Percentiles rank a stretch among this genome's conserved stretches.
phyloP scores from a whole-genome alignment of 2,113 vertebrate species.

The Stegostoma tigrinum region DNA sequence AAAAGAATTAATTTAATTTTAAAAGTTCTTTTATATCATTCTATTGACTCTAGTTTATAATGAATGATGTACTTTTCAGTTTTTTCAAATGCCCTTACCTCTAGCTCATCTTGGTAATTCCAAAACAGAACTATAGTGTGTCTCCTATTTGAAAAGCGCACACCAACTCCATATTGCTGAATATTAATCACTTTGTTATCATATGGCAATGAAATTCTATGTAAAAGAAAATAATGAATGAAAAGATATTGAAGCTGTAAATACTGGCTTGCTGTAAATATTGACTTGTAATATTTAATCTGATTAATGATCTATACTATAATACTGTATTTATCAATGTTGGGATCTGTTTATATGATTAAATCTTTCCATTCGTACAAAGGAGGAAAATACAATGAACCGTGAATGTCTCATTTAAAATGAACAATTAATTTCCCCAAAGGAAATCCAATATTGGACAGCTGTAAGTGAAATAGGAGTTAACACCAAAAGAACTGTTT shows the following conservation, averaged over 20 bases:
- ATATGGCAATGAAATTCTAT: conserved; percentile 46
- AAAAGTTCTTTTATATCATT: background rate
- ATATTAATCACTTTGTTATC: conserved; percentile 47
- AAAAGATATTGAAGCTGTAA: background rate
- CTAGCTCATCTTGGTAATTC: conserved; percentile 42
- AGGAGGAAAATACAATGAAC: background rate
- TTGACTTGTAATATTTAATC: background rate
- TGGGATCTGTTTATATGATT: too few species aligned
- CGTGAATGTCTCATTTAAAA: too few species aligned
- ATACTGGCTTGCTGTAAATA: background rate
- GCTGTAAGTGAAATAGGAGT: background rate
- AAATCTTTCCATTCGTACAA: background rate
- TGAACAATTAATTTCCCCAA: background rate
- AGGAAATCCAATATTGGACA: background rate
- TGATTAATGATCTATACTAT: background rate
- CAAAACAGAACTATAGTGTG: conserved; percentile 44
- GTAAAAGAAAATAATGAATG: conserved; percentile 28
- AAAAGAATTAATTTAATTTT: background rate
- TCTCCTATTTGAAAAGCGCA: conserved; percentile 43
- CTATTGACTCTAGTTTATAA: background rate
- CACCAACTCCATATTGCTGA: conserved; percentile 45
- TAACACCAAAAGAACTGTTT: background rate
- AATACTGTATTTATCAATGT: background rate
- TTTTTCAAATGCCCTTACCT: conserved; percentile 42
- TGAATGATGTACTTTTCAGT: background rate